Base-by-base conservation (phyloP, 2,888 invertebrate genomes). In the Noctua janthina region DNA sequence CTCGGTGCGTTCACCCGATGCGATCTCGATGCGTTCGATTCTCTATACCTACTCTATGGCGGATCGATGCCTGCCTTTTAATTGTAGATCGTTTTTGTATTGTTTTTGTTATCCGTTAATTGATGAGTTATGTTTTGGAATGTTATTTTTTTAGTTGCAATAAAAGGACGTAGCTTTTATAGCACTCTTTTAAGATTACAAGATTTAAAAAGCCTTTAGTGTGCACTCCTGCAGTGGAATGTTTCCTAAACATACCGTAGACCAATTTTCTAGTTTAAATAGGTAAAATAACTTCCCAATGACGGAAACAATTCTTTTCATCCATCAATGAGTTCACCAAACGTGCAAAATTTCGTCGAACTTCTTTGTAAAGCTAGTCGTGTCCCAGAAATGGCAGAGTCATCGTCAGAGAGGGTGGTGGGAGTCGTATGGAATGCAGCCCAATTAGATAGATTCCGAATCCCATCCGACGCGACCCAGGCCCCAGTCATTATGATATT, bases 371-470 rank as follows among this genome's bases (percentile, higher is more conserved):
- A 23, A 64, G 67, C 59, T 70, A 66, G 76, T 73, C 62, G 73
- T 74, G 77, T 76, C 62, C 80, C 74, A 74, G 78, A 90, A 91
- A 91, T 81, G 84, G 90, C 84, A 76, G 51, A 87, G 89, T 92
- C 91, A 92, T 90, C 84, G 77, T 29, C 59, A 59, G 77, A 76
- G 76, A 74, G 83, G 70, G 80, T 83, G 71, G 82, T 79, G 70
- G 84, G 77, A 89, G 90, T 87, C 83, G 89, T 81, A 77, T 90
- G 95, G 95, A 96, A 96, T 96, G 96, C 90, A 88, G 94, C 93
- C 94, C 95, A 95, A 96, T 95, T 95, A 96, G 91, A 92, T 83
- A 90, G 91, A 91, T 90, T 91, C 92, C 90, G 90, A 91, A 91
- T 90, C 84, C 84, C 79, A 88, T 88, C 87, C 85, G 83, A 86